Conservation (phyloP, 37 sponge, comb jelly and placozoan species). For the Bolinopsis microptera region DNA sequence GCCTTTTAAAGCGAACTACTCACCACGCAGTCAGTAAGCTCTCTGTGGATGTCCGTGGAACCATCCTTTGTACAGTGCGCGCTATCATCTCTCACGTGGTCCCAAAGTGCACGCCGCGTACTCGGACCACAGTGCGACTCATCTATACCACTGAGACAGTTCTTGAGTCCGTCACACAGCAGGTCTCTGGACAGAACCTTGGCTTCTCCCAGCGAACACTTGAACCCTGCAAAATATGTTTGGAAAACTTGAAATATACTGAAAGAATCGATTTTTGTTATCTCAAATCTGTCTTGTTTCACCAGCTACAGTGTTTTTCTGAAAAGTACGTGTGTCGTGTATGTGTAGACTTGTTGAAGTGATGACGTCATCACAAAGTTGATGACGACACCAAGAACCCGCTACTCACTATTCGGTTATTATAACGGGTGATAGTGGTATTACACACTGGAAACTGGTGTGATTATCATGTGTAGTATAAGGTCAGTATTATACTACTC, state of each 20-base stretch:
- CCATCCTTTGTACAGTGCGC: neutral
- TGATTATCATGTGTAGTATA: no score
- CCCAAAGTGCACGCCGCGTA: neutral
- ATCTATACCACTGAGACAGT: slow-evolving; percentile 18
- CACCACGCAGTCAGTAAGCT: neutral
- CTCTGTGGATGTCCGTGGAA: neutral
- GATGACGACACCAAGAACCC: neutral
- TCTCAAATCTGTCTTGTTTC: neutral
- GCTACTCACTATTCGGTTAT: neutral
- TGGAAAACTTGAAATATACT: no score
- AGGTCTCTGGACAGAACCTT: neutral
- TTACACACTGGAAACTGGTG: no score
- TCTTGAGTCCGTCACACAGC: neutral
- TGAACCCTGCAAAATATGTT: neutral
- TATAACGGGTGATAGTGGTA: no score
- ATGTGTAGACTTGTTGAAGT: neutral
- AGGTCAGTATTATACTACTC: no score
- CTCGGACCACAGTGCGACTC: neutral
- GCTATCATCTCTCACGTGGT: neutral
- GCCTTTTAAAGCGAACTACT: no score
- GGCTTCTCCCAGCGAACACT: slow-evolving; percentile 11
- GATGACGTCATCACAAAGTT: neutral
- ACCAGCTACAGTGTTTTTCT: neutral
- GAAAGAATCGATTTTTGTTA: no score
- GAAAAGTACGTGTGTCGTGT: neutral